phyloP scores from a whole-genome alignment of 2,888 invertebrate genomes.

The Yponomeuta evonymella region DNA sequence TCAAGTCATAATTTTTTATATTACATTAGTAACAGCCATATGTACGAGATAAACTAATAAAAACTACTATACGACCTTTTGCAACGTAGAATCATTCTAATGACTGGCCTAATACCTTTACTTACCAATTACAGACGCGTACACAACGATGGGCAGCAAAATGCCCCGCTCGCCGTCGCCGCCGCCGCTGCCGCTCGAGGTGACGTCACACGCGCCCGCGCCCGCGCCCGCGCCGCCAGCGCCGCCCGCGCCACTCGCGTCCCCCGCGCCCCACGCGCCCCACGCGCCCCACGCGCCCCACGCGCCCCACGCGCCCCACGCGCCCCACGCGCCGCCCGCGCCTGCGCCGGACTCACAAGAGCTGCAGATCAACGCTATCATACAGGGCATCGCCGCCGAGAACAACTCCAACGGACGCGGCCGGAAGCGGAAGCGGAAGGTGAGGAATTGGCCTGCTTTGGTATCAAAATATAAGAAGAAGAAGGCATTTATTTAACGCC shows the following conservation, averaged over 20 bases:
- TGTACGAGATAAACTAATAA: not conserved
- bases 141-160: constrained; percentile 66
- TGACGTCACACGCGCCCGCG: constrained; percentile 30
- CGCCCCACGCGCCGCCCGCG: constrained; percentile 16
- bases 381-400: constrained; percentile 65
- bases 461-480: not conserved
- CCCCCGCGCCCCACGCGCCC: constrained; percentile 30
- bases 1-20: not conserved
- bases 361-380: constrained; percentile 66
- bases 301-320: constrained; percentile 7
- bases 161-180: constrained; percentile 58
- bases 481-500: no score
- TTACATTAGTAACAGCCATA: no score
- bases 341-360: constrained; percentile 51
- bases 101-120: not conserved
- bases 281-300: constrained; percentile 22
- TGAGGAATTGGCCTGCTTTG: constrained; percentile 18
- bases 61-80: not conserved
- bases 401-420: constrained; percentile 47
- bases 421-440: constrained; percentile 58
- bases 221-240: constrained; percentile 27
- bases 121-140: constrained; percentile 49
- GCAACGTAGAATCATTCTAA: no score
- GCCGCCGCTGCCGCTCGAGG: constrained; percentile 28
- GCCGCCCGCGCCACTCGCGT: constrained; percentile 14